phyloP scores from a whole-genome alignment of 92 coral and sea anemone genomes.

The Porites cylindrica region DNA sequence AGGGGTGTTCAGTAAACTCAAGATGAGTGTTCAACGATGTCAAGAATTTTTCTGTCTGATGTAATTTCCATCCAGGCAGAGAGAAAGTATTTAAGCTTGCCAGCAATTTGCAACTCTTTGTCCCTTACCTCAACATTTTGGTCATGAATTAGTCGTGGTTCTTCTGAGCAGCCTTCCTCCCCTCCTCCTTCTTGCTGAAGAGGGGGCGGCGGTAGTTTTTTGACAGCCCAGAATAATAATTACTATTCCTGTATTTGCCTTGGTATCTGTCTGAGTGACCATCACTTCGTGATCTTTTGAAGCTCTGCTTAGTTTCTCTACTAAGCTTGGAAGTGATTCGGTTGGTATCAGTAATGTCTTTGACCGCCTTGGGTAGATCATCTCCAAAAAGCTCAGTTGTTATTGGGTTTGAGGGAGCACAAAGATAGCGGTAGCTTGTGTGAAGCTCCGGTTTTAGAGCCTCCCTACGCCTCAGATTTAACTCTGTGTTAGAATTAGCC shows the following conservation, averaged over 20 bases:
- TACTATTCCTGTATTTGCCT: background rate
- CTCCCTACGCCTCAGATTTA: slow-evolving; percentile 47
- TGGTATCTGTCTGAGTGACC: slow-evolving; percentile 2
- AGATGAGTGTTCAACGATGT: slow-evolving; percentile 8
- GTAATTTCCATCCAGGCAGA: slow-evolving; percentile 16
- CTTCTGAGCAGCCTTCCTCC: background rate
- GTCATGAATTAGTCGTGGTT: background rate
- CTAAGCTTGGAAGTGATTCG: slow-evolving; percentile 39
- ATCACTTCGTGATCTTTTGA: background rate
- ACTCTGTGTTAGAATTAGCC: slow-evolving; percentile 49
- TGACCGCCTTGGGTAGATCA: slow-evolving; percentile 27
- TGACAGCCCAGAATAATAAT: background rate
- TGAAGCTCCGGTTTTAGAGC: slow-evolving; percentile 52
- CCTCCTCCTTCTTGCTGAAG: background rate
- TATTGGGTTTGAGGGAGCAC: slow-evolving; percentile 65
- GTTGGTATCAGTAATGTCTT: slow-evolving; percentile 35
- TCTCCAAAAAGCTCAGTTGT: slow-evolving; percentile 67
- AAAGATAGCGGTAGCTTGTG: slow-evolving; percentile 55
- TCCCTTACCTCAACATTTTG: background rate
- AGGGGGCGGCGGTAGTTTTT: background rate
- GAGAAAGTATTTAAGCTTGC: slow-evolving; percentile 21
- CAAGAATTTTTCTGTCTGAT: slow-evolving; percentile 12
- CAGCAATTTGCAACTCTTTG: slow-evolving; percentile 19
- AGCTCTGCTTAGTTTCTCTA: background rate
- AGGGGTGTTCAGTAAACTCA: background rate